A percentile compares a stretch with the other conserved stretches of the same genome.
Evolutionary conservation across 2,113 vertebrate species (phyloP).

Genomic region (Daboia siamensis): DNA sequence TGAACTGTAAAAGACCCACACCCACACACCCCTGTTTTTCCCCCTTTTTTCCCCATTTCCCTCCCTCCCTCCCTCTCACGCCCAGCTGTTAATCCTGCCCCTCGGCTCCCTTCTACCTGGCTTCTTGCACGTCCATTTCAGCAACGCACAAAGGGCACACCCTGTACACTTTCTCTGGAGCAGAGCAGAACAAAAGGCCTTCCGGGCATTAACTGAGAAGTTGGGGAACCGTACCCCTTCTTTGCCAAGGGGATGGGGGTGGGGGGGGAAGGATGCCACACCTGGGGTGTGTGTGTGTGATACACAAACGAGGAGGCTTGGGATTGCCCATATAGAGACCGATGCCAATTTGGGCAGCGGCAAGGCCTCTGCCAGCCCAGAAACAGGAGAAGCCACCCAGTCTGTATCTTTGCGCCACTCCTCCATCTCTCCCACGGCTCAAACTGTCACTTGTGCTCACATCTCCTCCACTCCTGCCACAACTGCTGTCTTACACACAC

Average conservation of each 20-base stretch:
- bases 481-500: background rate
- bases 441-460: too few species aligned
- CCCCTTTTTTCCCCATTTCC: background rate
- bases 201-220: background rate
- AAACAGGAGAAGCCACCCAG: background rate
- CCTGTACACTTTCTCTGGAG: background rate
- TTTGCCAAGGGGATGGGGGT: background rate
- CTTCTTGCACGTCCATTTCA: background rate
- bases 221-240: background rate
- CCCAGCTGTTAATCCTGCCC: background rate
- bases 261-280: background rate
- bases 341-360: background rate
- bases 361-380: background rate
- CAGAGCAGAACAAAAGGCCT: too few species aligned
- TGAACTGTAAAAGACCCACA: background rate
- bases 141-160: background rate
- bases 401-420: too few species aligned
- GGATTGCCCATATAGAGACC: background rate
- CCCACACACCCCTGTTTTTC: too few species aligned
- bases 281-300: background rate
- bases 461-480: background rate
- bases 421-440: background rate
- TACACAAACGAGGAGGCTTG: too few species aligned
- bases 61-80: background rate
- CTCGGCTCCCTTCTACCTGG: background rate